phyloP scores from a whole-genome alignment of 2,888 invertebrate genomes.

The Isotomurus palustris region DNA sequence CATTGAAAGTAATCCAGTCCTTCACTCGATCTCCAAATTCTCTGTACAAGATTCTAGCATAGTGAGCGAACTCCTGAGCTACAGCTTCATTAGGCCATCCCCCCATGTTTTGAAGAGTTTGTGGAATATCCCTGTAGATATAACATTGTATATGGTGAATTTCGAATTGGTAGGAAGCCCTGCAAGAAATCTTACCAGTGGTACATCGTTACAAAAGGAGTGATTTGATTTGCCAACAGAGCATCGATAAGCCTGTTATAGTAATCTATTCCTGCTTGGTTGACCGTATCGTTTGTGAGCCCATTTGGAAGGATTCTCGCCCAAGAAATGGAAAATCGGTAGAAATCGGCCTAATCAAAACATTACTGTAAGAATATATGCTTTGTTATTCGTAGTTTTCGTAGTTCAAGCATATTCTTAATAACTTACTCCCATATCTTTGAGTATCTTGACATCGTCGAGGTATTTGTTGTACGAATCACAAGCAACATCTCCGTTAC shows the following conservation, averaged over 20 bases:
- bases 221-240: slow-evolving; percentile 49
- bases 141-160: too few species aligned
- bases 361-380: neutral
- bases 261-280: slow-evolving; percentile 51
- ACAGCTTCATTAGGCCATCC: slow-evolving; percentile 52
- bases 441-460: slow-evolving; percentile 51
- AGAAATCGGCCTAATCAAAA: slow-evolving; percentile 32
- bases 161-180: too few species aligned
- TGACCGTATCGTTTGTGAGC: slow-evolving; percentile 43
- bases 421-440: slow-evolving; percentile 48
- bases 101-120: slow-evolving; percentile 54
- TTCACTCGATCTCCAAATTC: slow-evolving; percentile 54
- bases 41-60: slow-evolving; percentile 52
- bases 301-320: slow-evolving; percentile 52
- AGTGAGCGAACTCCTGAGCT: slow-evolving; percentile 54
- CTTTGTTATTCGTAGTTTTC: too few species aligned
- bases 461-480: slow-evolving; percentile 52
- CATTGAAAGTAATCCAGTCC: slow-evolving; percentile 37
- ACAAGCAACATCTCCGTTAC: slow-evolving; percentile 52
- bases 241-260: slow-evolving; percentile 51
- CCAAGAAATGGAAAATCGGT: slow-evolving; percentile 49
- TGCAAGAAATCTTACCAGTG: neutral
- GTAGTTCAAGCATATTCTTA: neutral
- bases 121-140: slow-evolving; percentile 54
- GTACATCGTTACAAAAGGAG: slow-evolving; percentile 53